Percentiles rank a stretch among this genome's conserved stretches.
phyloP scores from a whole-genome alignment of 1,140 invertebrate genomes.

The Thaumatotibia leucotreta region DNA sequence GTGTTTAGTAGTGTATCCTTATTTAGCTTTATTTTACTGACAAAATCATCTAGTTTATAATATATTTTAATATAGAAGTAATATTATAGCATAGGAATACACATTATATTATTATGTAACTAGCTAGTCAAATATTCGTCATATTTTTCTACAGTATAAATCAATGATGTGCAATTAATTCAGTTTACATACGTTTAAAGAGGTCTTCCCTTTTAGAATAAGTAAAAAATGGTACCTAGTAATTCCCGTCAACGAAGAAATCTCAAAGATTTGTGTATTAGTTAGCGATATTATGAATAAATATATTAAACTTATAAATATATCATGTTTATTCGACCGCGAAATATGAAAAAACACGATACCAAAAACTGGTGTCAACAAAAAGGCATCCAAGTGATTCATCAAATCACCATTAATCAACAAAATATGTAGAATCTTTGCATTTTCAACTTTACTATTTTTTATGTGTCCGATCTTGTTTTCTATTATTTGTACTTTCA shows the following conservation, averaged over 20 bases:
- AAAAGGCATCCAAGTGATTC: too few species aligned
- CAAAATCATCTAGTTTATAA: background rate
- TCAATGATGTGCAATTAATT: slow-evolving; percentile 38
- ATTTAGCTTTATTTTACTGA: slow-evolving; percentile 5
- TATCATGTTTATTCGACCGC: too few species aligned
- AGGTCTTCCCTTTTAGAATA: slow-evolving; percentile 11
- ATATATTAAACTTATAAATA: too few species aligned
- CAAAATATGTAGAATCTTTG: too few species aligned
- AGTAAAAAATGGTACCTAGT: background rate
- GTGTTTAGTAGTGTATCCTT: background rate
- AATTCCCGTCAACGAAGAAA: background rate
- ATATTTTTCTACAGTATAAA: slow-evolving; percentile 59
- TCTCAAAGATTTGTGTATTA: background rate
- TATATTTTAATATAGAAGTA: background rate
- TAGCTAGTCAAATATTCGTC: slow-evolving; percentile 56
- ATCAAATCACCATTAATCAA: too few species aligned
- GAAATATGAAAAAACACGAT: too few species aligned
- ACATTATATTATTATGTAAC: slow-evolving; percentile 19
- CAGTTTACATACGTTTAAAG: slow-evolving; percentile 2
- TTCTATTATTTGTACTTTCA: too few species aligned
- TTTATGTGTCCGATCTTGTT: too few species aligned
- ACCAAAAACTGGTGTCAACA: too few species aligned
- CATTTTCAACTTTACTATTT: too few species aligned
- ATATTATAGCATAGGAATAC: background rate
- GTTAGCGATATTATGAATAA: too few species aligned